phyloP scores from a whole-genome alignment of 2,797 vertebrate species.

The Mus minutoides region DNA sequence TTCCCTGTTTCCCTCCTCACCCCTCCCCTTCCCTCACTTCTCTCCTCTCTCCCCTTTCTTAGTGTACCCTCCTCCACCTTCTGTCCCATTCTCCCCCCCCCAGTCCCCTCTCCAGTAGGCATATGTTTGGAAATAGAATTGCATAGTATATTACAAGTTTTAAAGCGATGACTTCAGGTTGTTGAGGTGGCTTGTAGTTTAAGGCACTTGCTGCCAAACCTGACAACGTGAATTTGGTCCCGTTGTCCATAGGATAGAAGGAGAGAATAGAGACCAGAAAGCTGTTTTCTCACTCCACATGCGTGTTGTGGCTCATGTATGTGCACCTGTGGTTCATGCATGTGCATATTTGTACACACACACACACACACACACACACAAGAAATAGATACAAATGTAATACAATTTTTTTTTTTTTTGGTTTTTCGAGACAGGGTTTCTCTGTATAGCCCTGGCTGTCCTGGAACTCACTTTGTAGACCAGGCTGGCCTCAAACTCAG shows the following conservation, averaged over 20 bases:
- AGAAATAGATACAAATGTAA: neutral
- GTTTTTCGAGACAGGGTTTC: too few species aligned
- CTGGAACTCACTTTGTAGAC: too few species aligned
- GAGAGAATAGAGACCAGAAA: neutral
- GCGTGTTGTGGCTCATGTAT: neutral
- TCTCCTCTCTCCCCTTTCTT: neutral
- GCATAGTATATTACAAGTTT: neutral
- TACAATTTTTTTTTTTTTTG: neutral
- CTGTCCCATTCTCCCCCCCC: neutral
- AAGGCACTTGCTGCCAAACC: neutral
- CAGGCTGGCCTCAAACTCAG: too few species aligned
- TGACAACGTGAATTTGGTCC: neutral
- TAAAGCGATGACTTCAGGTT: neutral
- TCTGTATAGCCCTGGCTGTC: too few species aligned
- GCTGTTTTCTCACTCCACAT: neutral
- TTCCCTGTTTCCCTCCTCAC: too few species aligned
- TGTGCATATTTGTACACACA: too few species aligned
- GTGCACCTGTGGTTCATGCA: neutral
- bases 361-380: neutral
- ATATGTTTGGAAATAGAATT: neutral
- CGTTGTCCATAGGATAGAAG: neutral
- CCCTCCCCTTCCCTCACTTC: neutral
- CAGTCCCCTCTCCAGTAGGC: neutral
- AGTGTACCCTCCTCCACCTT: neutral
- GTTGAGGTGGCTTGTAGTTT: neutral